Evolutionary conservation across 30 jellyfish, hydroid and myxozoan species (phyloP).

Genomic region (Catostylus mosaicus): DNA sequence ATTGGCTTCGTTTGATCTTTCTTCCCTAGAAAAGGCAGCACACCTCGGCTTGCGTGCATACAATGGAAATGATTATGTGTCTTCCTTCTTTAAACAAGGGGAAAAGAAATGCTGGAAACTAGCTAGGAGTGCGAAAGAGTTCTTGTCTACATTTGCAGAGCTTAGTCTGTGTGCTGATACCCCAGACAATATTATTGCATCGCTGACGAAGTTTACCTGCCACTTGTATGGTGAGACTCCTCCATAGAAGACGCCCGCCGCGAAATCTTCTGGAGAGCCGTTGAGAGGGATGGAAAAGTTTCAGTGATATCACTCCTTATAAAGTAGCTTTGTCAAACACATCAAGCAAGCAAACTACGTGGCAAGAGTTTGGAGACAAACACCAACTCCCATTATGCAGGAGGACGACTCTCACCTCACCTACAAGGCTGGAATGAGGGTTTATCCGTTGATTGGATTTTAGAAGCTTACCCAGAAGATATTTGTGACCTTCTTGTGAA

Average conservation of each 20-base stretch:
- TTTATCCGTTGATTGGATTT: too few relatives aligned
- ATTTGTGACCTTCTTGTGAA: too few relatives aligned
- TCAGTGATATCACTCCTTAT: conserved; percentile 17
- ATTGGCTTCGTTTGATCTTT: neutral
- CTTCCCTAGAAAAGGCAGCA: neutral
- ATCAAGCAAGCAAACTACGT: conserved; percentile 18
- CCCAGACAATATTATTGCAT: neutral
- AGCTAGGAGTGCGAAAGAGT: neutral
- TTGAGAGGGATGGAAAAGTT: conserved; percentile 1
- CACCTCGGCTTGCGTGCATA: conserved; percentile 27
- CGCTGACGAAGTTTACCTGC: conserved; percentile 9
- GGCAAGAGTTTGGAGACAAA: conserved; percentile 32
- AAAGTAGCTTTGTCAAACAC: conserved; percentile 9
- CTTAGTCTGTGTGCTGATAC: neutral
- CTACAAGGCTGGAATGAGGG: too few relatives aligned
- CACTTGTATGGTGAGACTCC: conserved; percentile 22
- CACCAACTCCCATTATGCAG: neutral
- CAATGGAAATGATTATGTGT: conserved; percentile 22
- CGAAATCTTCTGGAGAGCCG: neutral
- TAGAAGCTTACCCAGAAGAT: too few relatives aligned
- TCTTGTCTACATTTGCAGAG: neutral
- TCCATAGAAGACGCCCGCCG: too few relatives aligned
- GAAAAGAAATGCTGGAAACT: conserved; percentile 1
- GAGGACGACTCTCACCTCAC: conserved; percentile 9
- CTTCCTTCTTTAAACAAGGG: conserved; percentile 9